Percentiles rank a stretch among this genome's conserved stretches.
Conservation (phyloP, 2,888 invertebrate species). For the Papilio demoleus region DNA sequence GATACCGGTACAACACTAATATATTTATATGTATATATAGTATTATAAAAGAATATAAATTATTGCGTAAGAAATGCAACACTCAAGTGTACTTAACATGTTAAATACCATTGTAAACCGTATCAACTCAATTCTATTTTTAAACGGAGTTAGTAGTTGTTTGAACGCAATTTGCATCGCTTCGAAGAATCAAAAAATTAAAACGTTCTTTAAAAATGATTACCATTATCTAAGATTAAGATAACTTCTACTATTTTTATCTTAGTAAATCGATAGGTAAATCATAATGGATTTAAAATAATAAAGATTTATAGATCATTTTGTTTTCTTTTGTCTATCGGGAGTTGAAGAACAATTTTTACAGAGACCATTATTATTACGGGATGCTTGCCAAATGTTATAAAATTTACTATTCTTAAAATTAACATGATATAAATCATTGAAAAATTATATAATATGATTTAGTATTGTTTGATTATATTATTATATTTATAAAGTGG, state of each 20-base stretch:
- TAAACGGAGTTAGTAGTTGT: neutral
- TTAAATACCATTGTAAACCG: neutral
- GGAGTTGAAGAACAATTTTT: neutral
- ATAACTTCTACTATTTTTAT: neutral
- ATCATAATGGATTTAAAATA: neutral
- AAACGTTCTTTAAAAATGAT: neutral
- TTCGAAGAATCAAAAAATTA: neutral
- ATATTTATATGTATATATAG: too few relatives aligned
- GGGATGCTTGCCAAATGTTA: constrained; percentile 13
- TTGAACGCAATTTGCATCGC: neutral
- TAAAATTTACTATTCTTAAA: neutral
- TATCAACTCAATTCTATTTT: constrained; percentile 13
- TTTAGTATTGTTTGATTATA: neutral
- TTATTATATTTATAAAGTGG: too few relatives aligned
- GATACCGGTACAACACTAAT: too few relatives aligned
- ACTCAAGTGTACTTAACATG: neutral
- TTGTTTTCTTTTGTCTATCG: constrained; percentile 1
- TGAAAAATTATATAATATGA: neutral
- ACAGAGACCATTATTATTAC: constrained; percentile 3
- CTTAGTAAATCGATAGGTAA: neutral
- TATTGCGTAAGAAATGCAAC: too few relatives aligned
- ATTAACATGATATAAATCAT: neutral
- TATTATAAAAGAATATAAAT: too few relatives aligned
- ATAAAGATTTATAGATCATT: neutral
- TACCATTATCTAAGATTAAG: neutral